Evolutionary conservation across 2,113 vertebrate species (phyloP).

Genomic region (Ptilorrhoa leucosticta): DNA sequence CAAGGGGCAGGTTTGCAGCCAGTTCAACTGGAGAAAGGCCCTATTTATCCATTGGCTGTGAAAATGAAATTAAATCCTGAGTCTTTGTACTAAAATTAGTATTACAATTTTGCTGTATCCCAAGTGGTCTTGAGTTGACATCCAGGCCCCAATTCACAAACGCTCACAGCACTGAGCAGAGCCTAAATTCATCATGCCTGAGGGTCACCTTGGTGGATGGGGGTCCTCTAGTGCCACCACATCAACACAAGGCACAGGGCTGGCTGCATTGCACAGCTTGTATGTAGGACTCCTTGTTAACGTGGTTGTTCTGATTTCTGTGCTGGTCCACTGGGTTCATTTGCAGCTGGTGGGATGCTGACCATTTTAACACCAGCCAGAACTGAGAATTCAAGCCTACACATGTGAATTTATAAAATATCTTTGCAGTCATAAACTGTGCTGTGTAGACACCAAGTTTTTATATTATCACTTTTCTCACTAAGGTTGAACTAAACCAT

Average conservation of each 20-base stretch:
- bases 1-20: background rate
- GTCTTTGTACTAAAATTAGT: background rate
- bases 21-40: background rate
- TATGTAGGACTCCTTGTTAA: background rate
- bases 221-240: background rate
- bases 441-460: background rate
- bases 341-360: background rate
- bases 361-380: background rate
- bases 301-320: background rate
- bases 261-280: background rate
- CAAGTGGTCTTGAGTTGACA: background rate
- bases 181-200: background rate
- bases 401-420: background rate
- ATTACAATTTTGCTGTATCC: background rate
- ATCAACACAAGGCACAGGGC: background rate
- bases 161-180: rapidly evolving
- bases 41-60: background rate
- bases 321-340: background rate
- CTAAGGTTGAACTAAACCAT: background rate
- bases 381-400: background rate
- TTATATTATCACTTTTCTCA: background rate
- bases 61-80: background rate
- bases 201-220: background rate
- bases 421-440: background rate
- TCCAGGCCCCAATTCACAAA: background rate